These are phyloP conservation scores for Aphaenogaster rudis DNA, from an alignment of 1,140 invertebrate genomes.

Conservation along the genomic window DNA sequence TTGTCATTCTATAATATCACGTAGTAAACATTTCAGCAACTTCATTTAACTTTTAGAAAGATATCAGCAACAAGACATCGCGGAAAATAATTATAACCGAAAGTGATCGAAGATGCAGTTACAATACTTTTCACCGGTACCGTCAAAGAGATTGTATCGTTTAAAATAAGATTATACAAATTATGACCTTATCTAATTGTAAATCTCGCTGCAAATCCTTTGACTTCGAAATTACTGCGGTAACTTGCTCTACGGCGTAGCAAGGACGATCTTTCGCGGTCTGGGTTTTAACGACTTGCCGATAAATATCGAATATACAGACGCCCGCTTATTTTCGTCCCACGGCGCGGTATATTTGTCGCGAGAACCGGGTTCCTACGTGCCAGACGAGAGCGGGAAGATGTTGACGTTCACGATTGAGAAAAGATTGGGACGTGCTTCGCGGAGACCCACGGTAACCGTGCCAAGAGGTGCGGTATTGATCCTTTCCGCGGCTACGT, in stretches of 20 bases:
- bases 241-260: not conserved
- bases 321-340: slow-evolving; percentile 47
- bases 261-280: not conserved
- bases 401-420: not conserved
- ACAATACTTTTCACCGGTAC: not conserved
- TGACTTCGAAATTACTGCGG: not conserved
- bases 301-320: slow-evolving; percentile 40
- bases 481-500: slow-evolving; percentile 34
- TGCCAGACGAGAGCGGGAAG: not conserved
- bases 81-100: not conserved
- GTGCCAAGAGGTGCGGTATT: slow-evolving; percentile 45
- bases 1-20: not conserved
- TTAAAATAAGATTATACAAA: not conserved
- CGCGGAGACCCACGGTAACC: slow-evolving; percentile 30
- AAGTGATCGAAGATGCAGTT: not conserved
- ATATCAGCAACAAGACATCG: not conserved
- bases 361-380: not conserved
- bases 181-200: not conserved
- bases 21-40: not conserved
- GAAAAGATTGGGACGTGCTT: not conserved
- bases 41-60: not conserved
- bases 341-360: slow-evolving; percentile 31
- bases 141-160: not conserved
- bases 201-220: not conserved
- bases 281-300: not conserved